Conservation (phyloP, 2,888 invertebrate genomes). For the Endomychus coccineus region DNA sequence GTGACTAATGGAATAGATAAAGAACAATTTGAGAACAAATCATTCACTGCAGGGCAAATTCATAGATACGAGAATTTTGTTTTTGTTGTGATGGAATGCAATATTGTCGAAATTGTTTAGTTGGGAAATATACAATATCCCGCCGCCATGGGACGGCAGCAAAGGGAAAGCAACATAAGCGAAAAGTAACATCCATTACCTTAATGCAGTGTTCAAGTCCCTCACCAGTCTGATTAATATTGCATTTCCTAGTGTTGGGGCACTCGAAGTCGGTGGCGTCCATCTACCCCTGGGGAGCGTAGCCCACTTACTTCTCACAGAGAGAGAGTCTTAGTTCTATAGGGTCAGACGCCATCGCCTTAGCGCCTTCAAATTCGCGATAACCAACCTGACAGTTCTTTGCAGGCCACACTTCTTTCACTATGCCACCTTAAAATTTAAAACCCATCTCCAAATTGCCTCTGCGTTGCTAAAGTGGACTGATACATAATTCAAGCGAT, state of each 20-base stretch:
- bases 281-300: slow-evolving; percentile 32
- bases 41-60: too few relatives aligned
- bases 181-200: slow-evolving; percentile 41
- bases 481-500: slow-evolving; percentile 26
- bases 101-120: too few relatives aligned
- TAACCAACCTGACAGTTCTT: slow-evolving; percentile 19
- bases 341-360: slow-evolving; percentile 16
- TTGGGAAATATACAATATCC: too few relatives aligned
- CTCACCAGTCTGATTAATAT: slow-evolving; percentile 53
- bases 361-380: slow-evolving; percentile 23
- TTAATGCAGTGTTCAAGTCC: slow-evolving; percentile 45
- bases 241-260: slow-evolving; percentile 50
- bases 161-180: slow-evolving; percentile 18
- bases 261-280: slow-evolving; percentile 35
- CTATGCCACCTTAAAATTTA: slow-evolving; percentile 20
- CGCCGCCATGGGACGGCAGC: slow-evolving; percentile 7
- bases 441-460: slow-evolving; percentile 35
- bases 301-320: slow-evolving; percentile 15
- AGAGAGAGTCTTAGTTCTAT: slow-evolving; percentile 8
- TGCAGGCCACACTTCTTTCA: slow-evolving; percentile 17
- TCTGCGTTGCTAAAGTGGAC: slow-evolving; percentile 28
- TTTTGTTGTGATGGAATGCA: too few relatives aligned
- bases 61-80: too few relatives aligned
- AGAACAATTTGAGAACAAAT: too few relatives aligned
- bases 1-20: too few relatives aligned